A percentile compares a stretch with the other conserved stretches of the same genome.
These are phyloP conservation scores for Pycnomerus fuliginosus DNA, from an alignment of 2,888 invertebrate genomes.

Conservation along the genomic window DNA sequence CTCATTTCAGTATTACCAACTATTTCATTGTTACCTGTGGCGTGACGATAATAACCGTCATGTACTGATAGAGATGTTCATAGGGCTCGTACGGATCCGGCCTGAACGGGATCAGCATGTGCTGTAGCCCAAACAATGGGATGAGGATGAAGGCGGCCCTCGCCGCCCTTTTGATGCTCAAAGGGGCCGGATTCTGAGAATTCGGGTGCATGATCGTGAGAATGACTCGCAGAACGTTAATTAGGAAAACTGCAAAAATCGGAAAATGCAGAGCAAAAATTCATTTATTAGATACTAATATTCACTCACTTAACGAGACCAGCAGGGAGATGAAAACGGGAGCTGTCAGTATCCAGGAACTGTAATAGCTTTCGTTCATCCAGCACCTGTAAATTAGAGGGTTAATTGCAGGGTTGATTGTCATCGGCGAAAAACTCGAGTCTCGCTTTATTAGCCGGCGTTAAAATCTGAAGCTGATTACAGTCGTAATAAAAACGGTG, in stretches of 20 bases:
- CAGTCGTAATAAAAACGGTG: too few relatives aligned
- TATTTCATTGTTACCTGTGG: slow-evolving; percentile 59
- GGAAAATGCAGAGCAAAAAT: too few relatives aligned
- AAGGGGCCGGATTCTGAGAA: slow-evolving; percentile 61
- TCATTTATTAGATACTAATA: too few relatives aligned
- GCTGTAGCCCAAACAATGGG: slow-evolving; percentile 76
- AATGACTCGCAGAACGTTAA: slow-evolving; percentile 66
- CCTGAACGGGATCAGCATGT: slow-evolving; percentile 67
- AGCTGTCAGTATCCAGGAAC: slow-evolving; percentile 64
- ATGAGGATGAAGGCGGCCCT: slow-evolving; percentile 73
- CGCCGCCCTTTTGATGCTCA: slow-evolving; percentile 65
- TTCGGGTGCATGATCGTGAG: slow-evolving; percentile 65
- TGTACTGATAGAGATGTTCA: slow-evolving; percentile 64
- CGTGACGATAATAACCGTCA: slow-evolving; percentile 68
- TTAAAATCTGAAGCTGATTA: too few relatives aligned
- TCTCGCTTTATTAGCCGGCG: too few relatives aligned
- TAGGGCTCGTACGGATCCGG: slow-evolving; percentile 60
- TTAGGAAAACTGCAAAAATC: slow-evolving; percentile 61
- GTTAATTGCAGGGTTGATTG: background rate
- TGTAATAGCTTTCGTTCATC: slow-evolving; percentile 63
- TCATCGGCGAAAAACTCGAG: background rate
- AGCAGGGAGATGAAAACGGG: slow-evolving; percentile 63
- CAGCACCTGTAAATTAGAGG: slow-evolving; percentile 59
- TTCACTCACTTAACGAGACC: slow-evolving; percentile 60
- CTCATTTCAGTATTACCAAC: background rate